Conservation (phyloP, 2,797 vertebrate genomes). For the Euphonia xanthogaster region DNA sequence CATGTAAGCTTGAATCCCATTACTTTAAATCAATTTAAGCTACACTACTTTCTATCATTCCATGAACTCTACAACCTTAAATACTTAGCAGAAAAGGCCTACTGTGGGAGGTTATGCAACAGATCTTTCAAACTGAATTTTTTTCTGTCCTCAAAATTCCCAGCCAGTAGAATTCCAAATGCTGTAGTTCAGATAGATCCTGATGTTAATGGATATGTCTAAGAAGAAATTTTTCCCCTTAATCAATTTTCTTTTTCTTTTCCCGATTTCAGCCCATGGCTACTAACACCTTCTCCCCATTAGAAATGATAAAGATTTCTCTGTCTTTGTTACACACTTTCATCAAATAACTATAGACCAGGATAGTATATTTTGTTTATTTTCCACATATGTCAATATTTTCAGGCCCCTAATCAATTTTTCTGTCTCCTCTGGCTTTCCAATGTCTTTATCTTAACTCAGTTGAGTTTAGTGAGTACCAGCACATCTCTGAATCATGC, state of each 20-base stretch:
- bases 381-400: not conserved
- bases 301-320: not conserved
- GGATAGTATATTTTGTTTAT: not conserved
- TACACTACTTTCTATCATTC: not conserved
- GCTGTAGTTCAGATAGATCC: not conserved
- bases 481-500: not conserved
- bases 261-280: not conserved
- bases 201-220: not conserved
- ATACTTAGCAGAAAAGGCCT: not conserved
- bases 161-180: not conserved
- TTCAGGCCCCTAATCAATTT: not conserved
- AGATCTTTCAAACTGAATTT: not conserved
- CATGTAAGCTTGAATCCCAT: not conserved
- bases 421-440: not conserved
- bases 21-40: not conserved
- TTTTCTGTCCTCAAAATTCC: not conserved
- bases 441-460: not conserved
- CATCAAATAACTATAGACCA: not conserved
- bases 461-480: not conserved
- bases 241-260: not conserved
- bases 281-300: not conserved
- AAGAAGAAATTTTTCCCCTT: not conserved
- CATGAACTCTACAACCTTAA: not conserved
- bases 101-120: rapidly evolving
- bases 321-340: not conserved